phyloP scores from a whole-genome alignment of 2,797 vertebrate genomes.

The Enteromius viviparus region DNA sequence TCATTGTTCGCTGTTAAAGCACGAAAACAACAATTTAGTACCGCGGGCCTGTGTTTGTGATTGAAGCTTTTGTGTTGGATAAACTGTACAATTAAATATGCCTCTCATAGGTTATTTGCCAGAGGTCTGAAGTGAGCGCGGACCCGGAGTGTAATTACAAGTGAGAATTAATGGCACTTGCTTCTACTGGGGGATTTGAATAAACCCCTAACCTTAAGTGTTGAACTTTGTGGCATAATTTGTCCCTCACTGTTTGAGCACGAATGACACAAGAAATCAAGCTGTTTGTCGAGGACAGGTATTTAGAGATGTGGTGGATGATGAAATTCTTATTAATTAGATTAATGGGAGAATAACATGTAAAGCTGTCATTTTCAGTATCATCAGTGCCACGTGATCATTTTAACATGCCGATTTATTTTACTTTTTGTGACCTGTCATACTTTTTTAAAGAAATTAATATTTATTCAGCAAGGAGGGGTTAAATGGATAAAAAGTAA shows the following conservation, averaged over 20 bases:
- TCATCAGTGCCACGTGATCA: background rate
- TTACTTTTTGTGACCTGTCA: background rate
- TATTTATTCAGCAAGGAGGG: too few relatives aligned
- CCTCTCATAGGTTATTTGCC: conserved; percentile 37
- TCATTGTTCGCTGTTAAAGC: conserved; percentile 62
- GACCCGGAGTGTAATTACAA: conserved; percentile 35
- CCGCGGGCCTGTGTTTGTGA: conserved; percentile 38
- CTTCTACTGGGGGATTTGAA: background rate
- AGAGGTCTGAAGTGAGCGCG: conserved; percentile 27
- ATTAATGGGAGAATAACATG: background rate
- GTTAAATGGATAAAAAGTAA: too few relatives aligned
- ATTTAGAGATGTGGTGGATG: background rate
- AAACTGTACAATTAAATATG: conserved; percentile 46
- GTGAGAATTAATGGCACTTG: conserved; percentile 7
- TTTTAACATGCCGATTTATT: background rate
- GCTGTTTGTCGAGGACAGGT: background rate
- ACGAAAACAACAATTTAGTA: conserved; percentile 54
- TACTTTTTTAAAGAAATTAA: too few relatives aligned
- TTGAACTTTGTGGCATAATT: conserved; percentile 2
- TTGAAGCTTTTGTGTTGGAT: conserved; percentile 38
- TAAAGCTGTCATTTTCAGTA: background rate
- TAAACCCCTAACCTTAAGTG: background rate
- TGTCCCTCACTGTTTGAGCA: background rate
- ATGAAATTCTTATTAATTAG: background rate
- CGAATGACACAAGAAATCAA: background rate